A percentile compares a stretch with the other conserved stretches of the same genome.
phyloP scores from a whole-genome alignment of 2,888 invertebrate species.

The Drosophila anceps region DNA sequence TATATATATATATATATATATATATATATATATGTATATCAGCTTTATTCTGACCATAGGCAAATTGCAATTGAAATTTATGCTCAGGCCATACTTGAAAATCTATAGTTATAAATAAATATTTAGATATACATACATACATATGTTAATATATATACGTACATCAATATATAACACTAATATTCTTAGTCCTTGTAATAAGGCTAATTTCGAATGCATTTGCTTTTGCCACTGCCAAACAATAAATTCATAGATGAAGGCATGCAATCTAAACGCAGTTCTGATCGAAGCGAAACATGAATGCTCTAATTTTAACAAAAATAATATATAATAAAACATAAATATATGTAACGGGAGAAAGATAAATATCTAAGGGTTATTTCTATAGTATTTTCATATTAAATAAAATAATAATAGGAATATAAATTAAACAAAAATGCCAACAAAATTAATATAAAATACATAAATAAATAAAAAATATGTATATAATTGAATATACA shows the following conservation, averaged over 20 bases:
- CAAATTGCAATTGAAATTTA: constrained; percentile 68
- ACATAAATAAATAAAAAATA: too few relatives aligned
- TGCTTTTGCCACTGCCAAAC: constrained; percentile 32
- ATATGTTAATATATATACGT: constrained; percentile 7
- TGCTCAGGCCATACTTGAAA: constrained; percentile 36
- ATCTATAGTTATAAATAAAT: constrained; percentile 24
- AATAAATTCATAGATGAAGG: constrained; percentile 23
- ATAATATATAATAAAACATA: too few relatives aligned
- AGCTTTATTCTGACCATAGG: constrained; percentile 28
- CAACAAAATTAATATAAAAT: too few relatives aligned
- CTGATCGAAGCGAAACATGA: constrained; percentile 2
- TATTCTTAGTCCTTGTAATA: constrained; percentile 52
- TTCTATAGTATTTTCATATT: too few relatives aligned
- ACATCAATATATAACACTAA: constrained; percentile 20
- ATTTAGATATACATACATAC: background rate
- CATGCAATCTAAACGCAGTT: background rate
- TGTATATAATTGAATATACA: too few relatives aligned
- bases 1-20: background rate
- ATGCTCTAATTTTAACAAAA: constrained; percentile 9
- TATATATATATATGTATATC: constrained; percentile 21
- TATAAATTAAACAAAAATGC: too few relatives aligned
- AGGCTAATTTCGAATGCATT: constrained; percentile 56
- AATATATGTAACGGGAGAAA: background rate
- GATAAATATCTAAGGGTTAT: too few relatives aligned
- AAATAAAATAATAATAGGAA: too few relatives aligned